Conservation (phyloP, 2,888 invertebrate species). For the Ochropleura plecta region DNA sequence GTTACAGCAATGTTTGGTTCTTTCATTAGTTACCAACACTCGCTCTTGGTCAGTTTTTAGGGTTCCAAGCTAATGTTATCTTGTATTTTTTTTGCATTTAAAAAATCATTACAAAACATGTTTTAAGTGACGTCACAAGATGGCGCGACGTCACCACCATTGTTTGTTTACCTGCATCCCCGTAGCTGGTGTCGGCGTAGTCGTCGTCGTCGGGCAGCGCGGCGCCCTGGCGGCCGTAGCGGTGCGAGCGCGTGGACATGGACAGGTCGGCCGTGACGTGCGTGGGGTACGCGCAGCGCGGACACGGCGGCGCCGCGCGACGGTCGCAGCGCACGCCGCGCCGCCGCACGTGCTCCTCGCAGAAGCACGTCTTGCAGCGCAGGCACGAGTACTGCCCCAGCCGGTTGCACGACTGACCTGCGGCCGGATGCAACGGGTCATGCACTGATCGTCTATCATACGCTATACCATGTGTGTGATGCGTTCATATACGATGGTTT, state of each 20-base stretch:
- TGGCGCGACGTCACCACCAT: too few relatives aligned
- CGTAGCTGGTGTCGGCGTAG: slow-evolving; percentile 72
- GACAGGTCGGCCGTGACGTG: slow-evolving; percentile 98
- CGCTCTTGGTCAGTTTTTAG: too few relatives aligned
- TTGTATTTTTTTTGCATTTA: too few relatives aligned
- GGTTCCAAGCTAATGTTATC: too few relatives aligned
- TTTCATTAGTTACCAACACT: too few relatives aligned
- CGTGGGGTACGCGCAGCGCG: slow-evolving; percentile 98
- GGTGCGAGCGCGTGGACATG: slow-evolving; percentile 98
- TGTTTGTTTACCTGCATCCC: slow-evolving; percentile 12
- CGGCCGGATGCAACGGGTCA: slow-evolving; percentile 35
- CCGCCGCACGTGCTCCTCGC: slow-evolving; percentile 98
- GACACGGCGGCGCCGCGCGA: slow-evolving; percentile 93
- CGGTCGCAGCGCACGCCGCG: slow-evolving; percentile 76
- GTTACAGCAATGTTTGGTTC: too few relatives aligned
- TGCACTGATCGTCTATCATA: neutral
- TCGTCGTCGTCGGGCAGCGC: slow-evolving; percentile 92
- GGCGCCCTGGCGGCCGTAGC: slow-evolving; percentile 96
- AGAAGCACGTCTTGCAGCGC: slow-evolving; percentile 98
- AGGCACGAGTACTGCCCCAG: slow-evolving; percentile 98
- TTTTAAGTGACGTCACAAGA: too few relatives aligned
- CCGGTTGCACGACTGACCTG: slow-evolving; percentile 98
- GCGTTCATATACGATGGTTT: neutral
- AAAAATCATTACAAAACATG: too few relatives aligned
- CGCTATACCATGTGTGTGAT: neutral